Evolutionary conservation across 2,113 vertebrate genomes (phyloP).

Genomic region (Labeo rohita): DNA sequence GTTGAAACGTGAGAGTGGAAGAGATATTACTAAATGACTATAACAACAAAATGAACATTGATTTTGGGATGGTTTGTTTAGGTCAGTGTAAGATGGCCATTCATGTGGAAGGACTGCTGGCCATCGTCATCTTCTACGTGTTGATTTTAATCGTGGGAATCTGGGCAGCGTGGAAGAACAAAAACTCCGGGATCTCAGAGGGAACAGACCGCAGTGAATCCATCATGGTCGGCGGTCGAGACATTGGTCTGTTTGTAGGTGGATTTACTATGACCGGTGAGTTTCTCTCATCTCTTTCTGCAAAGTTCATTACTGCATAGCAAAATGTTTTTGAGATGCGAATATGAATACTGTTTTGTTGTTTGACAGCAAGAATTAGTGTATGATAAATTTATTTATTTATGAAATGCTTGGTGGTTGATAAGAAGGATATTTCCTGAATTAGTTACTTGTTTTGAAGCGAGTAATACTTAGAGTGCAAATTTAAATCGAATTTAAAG

Average conservation of each 20-base stretch:
- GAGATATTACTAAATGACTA: background rate
- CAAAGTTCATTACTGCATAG: too few relatives aligned
- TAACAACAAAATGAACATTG: background rate
- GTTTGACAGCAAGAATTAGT: too few relatives aligned
- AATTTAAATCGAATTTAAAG: too few relatives aligned
- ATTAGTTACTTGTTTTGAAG: too few relatives aligned
- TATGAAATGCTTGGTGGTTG: background rate
- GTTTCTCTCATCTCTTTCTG: constrained; percentile 43
- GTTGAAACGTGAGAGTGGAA: background rate
- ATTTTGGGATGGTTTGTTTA: background rate
- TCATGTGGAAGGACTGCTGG: constrained; percentile 89
- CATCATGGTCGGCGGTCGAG: constrained; percentile 95
- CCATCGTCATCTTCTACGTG: constrained; percentile 92
- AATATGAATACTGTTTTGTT: too few relatives aligned
- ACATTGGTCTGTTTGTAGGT: constrained; percentile 95
- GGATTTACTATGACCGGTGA: constrained; percentile 98
- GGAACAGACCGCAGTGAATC: constrained; percentile 84
- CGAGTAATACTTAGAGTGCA: too few relatives aligned
- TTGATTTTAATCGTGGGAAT: constrained; percentile 93
- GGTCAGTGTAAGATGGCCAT: constrained; percentile 11
- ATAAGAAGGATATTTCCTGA: background rate
- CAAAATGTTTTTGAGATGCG: too few relatives aligned
- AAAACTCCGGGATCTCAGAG: constrained; percentile 79
- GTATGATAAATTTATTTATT: background rate
- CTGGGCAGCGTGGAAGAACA: constrained; percentile 99